A percentile compares a stretch with the other conserved stretches of the same genome.
Conservation (phyloP, 2,797 vertebrate species). For the Enteromius unitaeniatus region DNA sequence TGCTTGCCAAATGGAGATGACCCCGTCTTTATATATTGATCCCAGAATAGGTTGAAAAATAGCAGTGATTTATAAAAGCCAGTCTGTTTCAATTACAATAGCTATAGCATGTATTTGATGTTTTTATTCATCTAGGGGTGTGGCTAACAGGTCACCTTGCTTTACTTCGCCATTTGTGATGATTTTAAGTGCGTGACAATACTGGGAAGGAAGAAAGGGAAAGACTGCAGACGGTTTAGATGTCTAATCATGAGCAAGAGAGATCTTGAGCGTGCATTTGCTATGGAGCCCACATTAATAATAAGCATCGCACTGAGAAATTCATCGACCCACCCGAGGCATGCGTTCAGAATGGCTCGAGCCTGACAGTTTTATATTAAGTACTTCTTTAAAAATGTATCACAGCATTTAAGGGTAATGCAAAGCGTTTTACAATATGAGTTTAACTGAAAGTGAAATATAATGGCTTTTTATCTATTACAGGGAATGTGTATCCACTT, state of each 20-base stretch:
- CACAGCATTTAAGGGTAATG: conserved; percentile 40
- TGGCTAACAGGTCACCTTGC: conserved; percentile 41
- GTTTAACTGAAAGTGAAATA: conserved; percentile 36
- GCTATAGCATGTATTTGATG: conserved; percentile 58
- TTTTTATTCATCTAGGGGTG: conserved; percentile 17
- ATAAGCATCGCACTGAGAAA: conserved; percentile 30
- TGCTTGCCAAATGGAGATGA: conserved; percentile 20
- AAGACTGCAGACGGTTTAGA: background rate
- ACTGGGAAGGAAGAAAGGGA: background rate
- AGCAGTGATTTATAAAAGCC: conserved; percentile 67
- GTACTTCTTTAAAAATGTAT: conserved; percentile 48
- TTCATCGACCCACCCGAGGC: conserved; percentile 33
- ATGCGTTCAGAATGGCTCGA: conserved; percentile 3
- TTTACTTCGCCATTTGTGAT: background rate
- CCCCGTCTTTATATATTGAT: conserved; percentile 58
- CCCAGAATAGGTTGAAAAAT: conserved; percentile 61
- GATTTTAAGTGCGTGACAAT: background rate
- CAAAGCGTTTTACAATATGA: conserved; percentile 40
- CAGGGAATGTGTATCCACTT: conserved; percentile 19
- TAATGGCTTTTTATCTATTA: conserved; percentile 43
- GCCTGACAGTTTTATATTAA: conserved; percentile 19
- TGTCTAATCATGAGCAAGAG: background rate
- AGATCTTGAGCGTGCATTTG: conserved; percentile 15
- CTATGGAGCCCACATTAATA: conserved; percentile 49
- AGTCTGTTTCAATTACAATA: conserved; percentile 62